Evolutionary conservation across 2,888 invertebrate genomes (phyloP), one percentile per base, ranked within the genome.

Genomic region (Drosophila mimetica): DNA sequence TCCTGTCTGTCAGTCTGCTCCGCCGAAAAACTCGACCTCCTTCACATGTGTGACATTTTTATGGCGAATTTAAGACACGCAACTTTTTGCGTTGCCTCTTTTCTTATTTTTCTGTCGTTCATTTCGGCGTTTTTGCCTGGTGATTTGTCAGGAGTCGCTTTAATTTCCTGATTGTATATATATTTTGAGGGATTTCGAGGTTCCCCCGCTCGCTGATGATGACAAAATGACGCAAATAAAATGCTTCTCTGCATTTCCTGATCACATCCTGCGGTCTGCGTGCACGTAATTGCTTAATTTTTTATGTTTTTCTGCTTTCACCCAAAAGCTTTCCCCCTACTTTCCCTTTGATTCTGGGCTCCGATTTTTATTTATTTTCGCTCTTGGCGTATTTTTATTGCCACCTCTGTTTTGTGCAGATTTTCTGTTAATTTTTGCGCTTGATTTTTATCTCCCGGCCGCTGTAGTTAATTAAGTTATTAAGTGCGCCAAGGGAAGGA

Each of bases 61-160:
- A 84, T 89, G 88, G 88, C 89, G 60, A 84, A 85, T 84, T 84
- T 78, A 84, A 89, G 89, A 87, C 83, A 84, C 89, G 88, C 83
- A 85, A 84, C 86, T 77, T 77, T 64, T 72, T 71, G 16, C 20
- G 32, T 30, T 46, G 14, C n/a, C 11, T 54, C 46, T 47, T 34
- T 44, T 37, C 8, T 48, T 22, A 41, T 30, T 48, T 52, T 14
- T 32, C 16, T 53, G 46, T 36, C 48, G 22, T 44, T 14, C 55
- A 22, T 51, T 14, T 53, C 20, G 47, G 41, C 54, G 36, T 39
- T 58, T 61, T 42, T 18, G 18, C 51, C 52, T 59, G 57, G 69
- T 67, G 71, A 77, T 81, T 84, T 81, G 79, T 84, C 85, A 75
- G 79, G 57, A 69, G 70, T 57, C 65, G 65, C 85, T 82, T 85